Evolutionary conservation across 1,140 invertebrate genomes (phyloP), one percentile per base, ranked within the genome.

Genomic region (Zaprionus ornatus): DNA sequence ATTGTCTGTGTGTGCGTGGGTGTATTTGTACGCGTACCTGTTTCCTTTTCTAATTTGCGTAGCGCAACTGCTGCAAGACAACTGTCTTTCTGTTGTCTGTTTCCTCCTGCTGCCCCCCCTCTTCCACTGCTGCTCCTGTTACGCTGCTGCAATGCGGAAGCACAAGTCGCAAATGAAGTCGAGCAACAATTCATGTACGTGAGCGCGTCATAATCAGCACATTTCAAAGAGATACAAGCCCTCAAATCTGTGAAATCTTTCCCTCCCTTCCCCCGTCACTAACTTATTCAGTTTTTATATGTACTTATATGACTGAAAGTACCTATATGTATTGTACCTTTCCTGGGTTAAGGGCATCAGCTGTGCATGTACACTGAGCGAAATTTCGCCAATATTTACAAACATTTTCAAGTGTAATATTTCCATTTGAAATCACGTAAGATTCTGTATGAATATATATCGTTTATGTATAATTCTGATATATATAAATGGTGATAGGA

Each of bases 31-130:
- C 35, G 21, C n/a, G 3, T 40, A 55, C 42, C 12, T 29, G 79
- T 77, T 80, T 84, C 62, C 57, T 55, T 85, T 70, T 65, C 77
- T 84, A 84, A 84, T 84, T 84, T 84, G 68, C 62, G 73, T 77
- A 73, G 80, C 77, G 61, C 73, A 84, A 80, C 77, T 83, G 80
- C 48, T 37, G 23, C 77, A 80, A 84, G 64, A 65, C 75, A 82
- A 66, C 74, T 56, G 29, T 32, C 29, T 32, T 9, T 9, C 29
- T 32, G 29, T 9, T 25, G 69, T 2, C 45, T 12, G 6, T 9
- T 9, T 10, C 9, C 7, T 25, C 6, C 7, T 29, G 9, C 45
- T 4, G 10, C 9, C 13, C 19, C 7, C 27, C 27, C 27, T 9
- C 27, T 10, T 29, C 27, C 55, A 4, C 56, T 59, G 2, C 32